Evolutionary conservation across 2,797 vertebrate species (phyloP).

Genomic region (Sebastes diploproa): DNA sequence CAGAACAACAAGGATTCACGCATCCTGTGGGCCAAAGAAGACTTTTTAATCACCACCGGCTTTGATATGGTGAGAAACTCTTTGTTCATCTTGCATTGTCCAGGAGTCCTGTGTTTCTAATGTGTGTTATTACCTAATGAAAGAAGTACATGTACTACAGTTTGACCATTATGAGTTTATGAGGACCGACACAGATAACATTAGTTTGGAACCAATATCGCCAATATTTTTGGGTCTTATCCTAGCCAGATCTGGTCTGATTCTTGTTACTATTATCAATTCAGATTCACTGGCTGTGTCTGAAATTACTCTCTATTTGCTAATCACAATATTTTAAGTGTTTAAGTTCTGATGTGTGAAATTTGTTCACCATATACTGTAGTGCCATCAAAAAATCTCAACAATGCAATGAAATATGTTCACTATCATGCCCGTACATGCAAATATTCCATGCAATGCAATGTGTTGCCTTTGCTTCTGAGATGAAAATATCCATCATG

Average conservation of each 20-base stretch:
- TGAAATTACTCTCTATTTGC: background rate
- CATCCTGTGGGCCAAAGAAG: slow-evolving; percentile 87
- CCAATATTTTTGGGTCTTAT: too few relatives aligned
- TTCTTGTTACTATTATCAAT: background rate
- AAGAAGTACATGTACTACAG: background rate
- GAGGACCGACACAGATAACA: background rate
- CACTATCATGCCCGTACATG: background rate
- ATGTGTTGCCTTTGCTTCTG: background rate
- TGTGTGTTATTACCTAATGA: background rate
- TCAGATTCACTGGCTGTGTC: background rate
- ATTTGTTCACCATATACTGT: background rate
- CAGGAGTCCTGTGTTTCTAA: background rate
- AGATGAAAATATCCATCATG: background rate
- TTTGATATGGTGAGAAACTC: slow-evolving; percentile 88
- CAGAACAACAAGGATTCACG: slow-evolving; percentile 89
- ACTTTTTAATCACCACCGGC: slow-evolving; percentile 87
- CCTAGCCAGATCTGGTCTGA: too few relatives aligned
- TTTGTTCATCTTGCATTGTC: background rate
- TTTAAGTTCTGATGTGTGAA: background rate
- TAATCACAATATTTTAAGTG: background rate
- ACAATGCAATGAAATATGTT: background rate
- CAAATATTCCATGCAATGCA: too few relatives aligned
- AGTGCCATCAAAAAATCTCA: background rate
- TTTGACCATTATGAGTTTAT: background rate
- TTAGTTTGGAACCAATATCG: background rate